Conservation (phyloP, 2,888 invertebrate species). For the Lydus trimaculatus region DNA sequence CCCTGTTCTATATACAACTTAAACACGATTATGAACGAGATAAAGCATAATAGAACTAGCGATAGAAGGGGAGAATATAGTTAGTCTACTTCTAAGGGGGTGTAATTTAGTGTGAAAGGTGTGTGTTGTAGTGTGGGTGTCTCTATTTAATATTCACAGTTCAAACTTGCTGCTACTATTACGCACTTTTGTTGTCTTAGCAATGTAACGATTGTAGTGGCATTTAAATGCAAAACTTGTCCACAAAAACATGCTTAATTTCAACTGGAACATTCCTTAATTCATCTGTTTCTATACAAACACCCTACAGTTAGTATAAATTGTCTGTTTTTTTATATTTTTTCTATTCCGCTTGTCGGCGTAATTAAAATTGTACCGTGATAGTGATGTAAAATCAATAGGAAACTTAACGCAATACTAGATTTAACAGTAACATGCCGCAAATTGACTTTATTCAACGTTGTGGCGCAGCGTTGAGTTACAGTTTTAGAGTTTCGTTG, state of each 20-base stretch:
- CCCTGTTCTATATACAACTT: background rate
- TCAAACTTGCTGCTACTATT: background rate
- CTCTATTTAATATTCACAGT: background rate
- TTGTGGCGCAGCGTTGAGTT: no score
- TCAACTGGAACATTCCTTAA: conserved; percentile 44
- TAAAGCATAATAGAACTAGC: background rate
- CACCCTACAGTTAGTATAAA: no score
- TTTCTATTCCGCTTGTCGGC: background rate
- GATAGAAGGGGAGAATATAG: background rate
- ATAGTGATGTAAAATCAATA: no score
- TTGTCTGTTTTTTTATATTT: background rate
- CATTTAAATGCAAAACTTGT: conserved; percentile 50
- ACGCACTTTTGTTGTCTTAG: conserved; percentile 35
- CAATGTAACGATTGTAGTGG: conserved; percentile 32
- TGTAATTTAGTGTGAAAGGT: background rate
- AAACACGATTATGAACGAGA: background rate
- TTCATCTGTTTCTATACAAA: conserved; percentile 28
- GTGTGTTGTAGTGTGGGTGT: background rate
- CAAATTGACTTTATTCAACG: no score
- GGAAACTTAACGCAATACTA: no score
- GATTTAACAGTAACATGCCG: no score
- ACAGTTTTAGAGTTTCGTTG: no score
- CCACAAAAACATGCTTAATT: conserved; percentile 41
- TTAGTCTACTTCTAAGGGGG: background rate
- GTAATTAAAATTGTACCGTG: background rate